These are phyloP conservation scores for Lordiphosa mommai DNA, from an alignment of 1,140 invertebrate genomes.

Conservation along the genomic window DNA sequence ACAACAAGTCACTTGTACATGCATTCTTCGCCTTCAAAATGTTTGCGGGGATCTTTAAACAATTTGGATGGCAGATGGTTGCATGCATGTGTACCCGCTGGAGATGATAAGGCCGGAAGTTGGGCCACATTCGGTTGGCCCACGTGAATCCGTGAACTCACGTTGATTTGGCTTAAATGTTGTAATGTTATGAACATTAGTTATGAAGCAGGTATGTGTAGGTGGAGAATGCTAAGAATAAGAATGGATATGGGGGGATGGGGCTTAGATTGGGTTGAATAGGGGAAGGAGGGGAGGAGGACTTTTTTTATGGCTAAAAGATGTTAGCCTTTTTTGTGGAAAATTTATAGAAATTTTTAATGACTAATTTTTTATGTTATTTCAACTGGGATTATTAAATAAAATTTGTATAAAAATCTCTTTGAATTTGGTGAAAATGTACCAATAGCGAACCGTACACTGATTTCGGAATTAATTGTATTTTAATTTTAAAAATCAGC, in stretches of 20 bases:
- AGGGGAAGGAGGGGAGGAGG: no score
- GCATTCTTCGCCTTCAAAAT: slow-evolving; percentile 10
- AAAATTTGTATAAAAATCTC: no score
- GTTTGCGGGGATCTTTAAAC: background rate
- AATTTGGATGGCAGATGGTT: background rate
- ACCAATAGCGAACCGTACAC: no score
- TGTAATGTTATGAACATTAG: slow-evolving; percentile 15
- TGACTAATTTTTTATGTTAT: no score
- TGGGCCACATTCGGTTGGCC: slow-evolving; percentile 25
- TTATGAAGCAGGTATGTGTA: background rate
- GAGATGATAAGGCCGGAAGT: background rate
- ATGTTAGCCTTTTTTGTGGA: no score
- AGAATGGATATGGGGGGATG: background rate
- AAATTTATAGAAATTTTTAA: no score
- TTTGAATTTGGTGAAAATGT: no score
- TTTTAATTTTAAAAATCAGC: no score
- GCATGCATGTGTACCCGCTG: slow-evolving; percentile 1
- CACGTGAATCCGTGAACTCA: slow-evolving; percentile 49
- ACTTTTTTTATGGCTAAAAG: no score
- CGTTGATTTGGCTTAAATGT: slow-evolving; percentile 39
- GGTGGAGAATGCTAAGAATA: background rate
- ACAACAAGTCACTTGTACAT: no score
- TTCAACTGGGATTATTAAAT: no score
- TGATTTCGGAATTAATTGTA: no score
- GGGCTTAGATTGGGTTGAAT: background rate